Base-by-base conservation (phyloP, 2,888 invertebrate genomes). In the Macropis europaea region DNA sequence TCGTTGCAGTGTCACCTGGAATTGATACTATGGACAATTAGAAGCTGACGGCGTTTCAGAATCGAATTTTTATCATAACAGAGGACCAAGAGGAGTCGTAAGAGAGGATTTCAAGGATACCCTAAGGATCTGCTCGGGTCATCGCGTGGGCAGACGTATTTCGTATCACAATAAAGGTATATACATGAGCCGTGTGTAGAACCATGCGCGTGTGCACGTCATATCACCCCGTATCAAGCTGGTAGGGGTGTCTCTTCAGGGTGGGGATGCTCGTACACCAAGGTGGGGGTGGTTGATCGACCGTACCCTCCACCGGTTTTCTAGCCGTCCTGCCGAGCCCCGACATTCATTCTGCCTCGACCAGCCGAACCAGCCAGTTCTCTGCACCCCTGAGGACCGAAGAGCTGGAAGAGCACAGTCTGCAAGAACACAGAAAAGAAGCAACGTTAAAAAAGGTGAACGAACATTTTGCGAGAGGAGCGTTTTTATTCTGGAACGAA, bases 271-370 rank as follows among this genome's bases (percentile, higher is more conserved):
- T 40, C 54, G 79, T 64, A 64, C 61, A 53, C 28, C 19, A 48
- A 54, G 66, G 72, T 69, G 76, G 81, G 80, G 82, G 74, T 82
- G 74, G 81, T 77, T 79, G 81, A 82, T 82, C 81, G 81, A 82
- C 81, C 81, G 82, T 79, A 72, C 73, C 72, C 73, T 43, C 76
- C 59, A 52, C 64, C 62, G 71, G 69, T 82, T 75, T 79, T 77
- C 81, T 73, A 74, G 74, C 69, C 79, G 74, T 79, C 77, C 82
- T 73, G 74, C 59, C 63, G 69, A 66, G 74, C 73, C 52, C 74
- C 74, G 68, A 81, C 80, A 72, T 68, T 81, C 82, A 82, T 82
- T 82, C 78, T 75, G 71, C 62, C 74, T 69, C 72, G 77, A 69
- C 38, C 69, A 69, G 74, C 59, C 78, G 73, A 67, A 71, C 56